A percentile compares a stretch with the other conserved stretches of the same genome.
phyloP scores from a whole-genome alignment of 2,888 invertebrate genomes.

The Halictus ligatus region DNA sequence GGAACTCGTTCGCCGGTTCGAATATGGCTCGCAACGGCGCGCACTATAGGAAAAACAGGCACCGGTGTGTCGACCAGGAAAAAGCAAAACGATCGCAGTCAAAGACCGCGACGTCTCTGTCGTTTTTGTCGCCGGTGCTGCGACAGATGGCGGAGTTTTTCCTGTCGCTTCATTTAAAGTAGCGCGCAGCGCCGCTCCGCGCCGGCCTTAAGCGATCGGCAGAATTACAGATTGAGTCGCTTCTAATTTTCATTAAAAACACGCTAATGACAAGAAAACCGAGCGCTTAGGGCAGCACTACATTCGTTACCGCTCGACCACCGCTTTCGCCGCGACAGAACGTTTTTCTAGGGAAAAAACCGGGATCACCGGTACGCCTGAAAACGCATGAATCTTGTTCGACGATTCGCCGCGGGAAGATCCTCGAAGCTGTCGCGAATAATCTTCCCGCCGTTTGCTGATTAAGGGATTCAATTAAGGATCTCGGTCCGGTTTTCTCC shows the following conservation, averaged over 20 bases:
- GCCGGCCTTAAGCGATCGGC: constrained; percentile 45
- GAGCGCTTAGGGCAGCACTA: constrained; percentile 31
- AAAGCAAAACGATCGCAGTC: constrained; percentile 66
- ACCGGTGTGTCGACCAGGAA: constrained; percentile 49
- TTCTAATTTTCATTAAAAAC: constrained; percentile 59
- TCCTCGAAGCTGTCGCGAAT: background rate
- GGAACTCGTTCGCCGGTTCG: constrained; percentile 59
- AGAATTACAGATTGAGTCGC: constrained; percentile 61
- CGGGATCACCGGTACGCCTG: background rate
- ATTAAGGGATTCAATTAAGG: constrained; percentile 1
- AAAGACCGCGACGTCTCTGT: constrained; percentile 48
- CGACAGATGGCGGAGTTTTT: constrained; percentile 60
- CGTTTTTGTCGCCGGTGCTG: constrained; percentile 55
- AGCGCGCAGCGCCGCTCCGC: too few relatives aligned
- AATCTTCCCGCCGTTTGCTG: background rate
- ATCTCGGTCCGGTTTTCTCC: background rate
- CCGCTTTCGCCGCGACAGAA: background rate
- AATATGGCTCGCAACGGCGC: constrained; percentile 59
- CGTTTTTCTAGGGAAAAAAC: constrained; percentile 23
- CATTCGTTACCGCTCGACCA: constrained; percentile 37
- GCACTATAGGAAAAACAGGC: constrained; percentile 29
- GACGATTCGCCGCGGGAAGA: background rate
- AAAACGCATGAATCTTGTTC: constrained; percentile 19
- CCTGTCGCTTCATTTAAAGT: constrained; percentile 56
- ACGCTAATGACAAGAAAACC: constrained; percentile 50